Percentiles rank a stretch among this genome's conserved stretches.
phyloP scores from a whole-genome alignment of 2,113 vertebrate genomes.

The Coreoperca whiteheadi region DNA sequence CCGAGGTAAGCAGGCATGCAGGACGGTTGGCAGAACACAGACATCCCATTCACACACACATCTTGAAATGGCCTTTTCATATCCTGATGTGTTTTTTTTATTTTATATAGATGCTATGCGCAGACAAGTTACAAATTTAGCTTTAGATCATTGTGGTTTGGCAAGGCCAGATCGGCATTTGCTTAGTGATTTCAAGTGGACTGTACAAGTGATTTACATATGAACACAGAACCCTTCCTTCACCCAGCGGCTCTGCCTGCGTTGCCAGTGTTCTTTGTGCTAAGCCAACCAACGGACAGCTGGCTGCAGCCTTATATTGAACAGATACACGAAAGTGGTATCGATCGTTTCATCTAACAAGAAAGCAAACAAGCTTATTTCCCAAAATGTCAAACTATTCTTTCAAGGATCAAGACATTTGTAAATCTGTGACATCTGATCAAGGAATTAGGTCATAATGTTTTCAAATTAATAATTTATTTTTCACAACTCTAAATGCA shows the following conservation, averaged over 20 bases:
- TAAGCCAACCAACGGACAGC: background rate
- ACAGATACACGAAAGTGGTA: background rate
- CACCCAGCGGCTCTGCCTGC: no score
- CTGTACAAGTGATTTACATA: background rate
- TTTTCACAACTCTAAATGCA: background rate
- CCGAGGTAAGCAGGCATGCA: constrained; percentile 86
- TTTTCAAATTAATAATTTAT: background rate
- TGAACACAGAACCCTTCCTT: background rate
- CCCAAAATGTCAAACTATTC: background rate
- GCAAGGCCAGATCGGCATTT: background rate
- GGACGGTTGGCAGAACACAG: background rate
- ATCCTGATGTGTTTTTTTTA: background rate
- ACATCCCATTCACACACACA: background rate
- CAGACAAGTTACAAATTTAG: background rate
- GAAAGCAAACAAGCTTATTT: background rate
- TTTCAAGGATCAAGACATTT: background rate
- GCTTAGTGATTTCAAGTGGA: background rate
- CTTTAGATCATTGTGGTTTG: constrained; percentile 4
- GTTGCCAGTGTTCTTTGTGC: background rate
- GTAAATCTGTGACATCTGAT: background rate
- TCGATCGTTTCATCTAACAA: no score
- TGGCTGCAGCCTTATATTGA: background rate
- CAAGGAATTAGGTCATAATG: background rate
- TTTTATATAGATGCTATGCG: background rate
- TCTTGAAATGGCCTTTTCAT: background rate